Evolutionary conservation across 2,113 vertebrate genomes (phyloP), one percentile per base, ranked within the genome.

Genomic region (cattle (Bos taurus)): DNA sequence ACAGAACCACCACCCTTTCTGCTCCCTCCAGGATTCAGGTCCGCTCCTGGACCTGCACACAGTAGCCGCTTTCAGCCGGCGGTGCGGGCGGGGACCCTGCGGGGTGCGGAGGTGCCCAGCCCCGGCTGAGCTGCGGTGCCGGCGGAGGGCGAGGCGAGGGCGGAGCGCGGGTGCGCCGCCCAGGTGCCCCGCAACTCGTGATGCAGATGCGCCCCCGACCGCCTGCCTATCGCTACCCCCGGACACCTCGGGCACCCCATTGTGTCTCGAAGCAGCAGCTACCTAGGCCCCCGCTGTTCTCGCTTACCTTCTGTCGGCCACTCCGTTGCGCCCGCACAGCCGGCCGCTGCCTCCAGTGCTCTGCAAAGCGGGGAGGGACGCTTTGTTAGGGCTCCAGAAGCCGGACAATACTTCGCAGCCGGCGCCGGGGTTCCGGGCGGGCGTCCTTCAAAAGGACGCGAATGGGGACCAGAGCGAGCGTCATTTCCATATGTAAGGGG

Each of bases 241-340:
- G 13, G 56, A 28, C 40, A 13, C 21, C 90, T 10, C 93, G 14
- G 46, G 14, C 36, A 16, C 59, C 67, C 36, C 67, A 6, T 0
- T 54, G 81, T 14, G 71, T n/a, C 48, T 48, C 15, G 88, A 3
- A 83, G 82, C 80, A 59, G 88, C 80, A 36, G 36, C 30, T 0
- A 59, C 4, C 48, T 3, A 25, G 1, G n/a, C 8, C 78, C 94
- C 56, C 33, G 46, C 88, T 40, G 91, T 11, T 87, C 56, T n/a
- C 86, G 80, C 98, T 95, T 97, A 98, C 98, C 98, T 98, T 90
- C 93, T 2, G 88, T 86, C 54, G 46, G 96, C 91, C 92, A 97
- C 92, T 96, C 92, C 50, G 71, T 54, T 15, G 95, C 88, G 85
- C 88, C 85, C 25, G 59, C 90, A 48, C 92, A 26, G 94, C 96